A percentile compares a stretch with the other conserved stretches of the same genome.
These are phyloP conservation scores for Cheilosia impressa DNA, from an alignment of 2,888 invertebrate species.

Conservation along the genomic window DNA sequence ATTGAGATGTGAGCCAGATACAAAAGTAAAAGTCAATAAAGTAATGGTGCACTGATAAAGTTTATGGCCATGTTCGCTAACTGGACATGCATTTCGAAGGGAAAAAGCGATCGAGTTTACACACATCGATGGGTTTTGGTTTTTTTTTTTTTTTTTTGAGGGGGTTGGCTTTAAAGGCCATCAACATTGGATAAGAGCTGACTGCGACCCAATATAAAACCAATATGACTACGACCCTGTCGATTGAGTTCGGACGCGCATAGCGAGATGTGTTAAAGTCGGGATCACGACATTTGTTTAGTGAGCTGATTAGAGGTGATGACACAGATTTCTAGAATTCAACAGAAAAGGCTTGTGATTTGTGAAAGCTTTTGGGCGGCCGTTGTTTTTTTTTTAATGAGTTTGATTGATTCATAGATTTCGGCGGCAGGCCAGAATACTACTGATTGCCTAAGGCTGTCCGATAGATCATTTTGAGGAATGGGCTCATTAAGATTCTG, in stretches of 20 bases:
- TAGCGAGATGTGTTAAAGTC: no score
- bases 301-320: no score
- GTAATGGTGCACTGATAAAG: constrained; percentile 51
- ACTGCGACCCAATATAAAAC: constrained; percentile 4
- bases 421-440: no score
- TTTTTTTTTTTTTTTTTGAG: not conserved
- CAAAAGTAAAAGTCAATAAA: constrained; percentile 75
- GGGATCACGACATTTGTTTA: no score
- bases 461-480: no score
- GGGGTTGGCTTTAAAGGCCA: constrained; percentile 30
- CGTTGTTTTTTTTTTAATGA: no score
- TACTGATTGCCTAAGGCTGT: no score
- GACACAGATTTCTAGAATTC: no score
- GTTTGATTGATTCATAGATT: no score
- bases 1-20: constrained; percentile 74
- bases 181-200: not conserved
- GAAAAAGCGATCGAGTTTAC: constrained; percentile 35
- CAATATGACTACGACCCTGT: constrained; percentile 6
- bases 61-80: constrained; percentile 43
- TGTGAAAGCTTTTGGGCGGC: no score
- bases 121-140: constrained; percentile 38
- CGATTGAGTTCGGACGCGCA: constrained; percentile 4
- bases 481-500: no score
- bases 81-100: constrained; percentile 56
- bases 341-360: not conserved